Percentiles rank a stretch among this genome's conserved stretches.
These are phyloP conservation scores for Drosophila varians DNA, from an alignment of 1,140 invertebrate genomes.

Conservation along the genomic window DNA sequence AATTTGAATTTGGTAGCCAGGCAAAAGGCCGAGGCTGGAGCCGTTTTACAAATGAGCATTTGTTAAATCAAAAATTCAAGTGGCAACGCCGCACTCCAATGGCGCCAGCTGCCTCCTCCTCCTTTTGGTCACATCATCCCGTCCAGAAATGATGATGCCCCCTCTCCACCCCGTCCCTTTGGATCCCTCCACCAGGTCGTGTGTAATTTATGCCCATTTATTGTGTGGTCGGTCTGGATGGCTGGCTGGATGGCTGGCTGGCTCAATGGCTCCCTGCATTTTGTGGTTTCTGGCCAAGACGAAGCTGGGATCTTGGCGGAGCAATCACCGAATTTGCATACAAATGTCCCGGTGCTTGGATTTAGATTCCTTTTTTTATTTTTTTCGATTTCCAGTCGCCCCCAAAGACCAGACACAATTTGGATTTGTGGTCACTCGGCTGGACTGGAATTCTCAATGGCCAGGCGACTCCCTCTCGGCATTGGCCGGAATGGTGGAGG, in stretches of 20 bases:
- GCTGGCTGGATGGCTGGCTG: not conserved
- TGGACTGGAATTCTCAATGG: not conserved
- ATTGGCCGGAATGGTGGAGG: not conserved
- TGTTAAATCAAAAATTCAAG: conserved; percentile 82
- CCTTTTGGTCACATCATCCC: conserved; percentile 22
- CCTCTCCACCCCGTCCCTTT: not conserved
- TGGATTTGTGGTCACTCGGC: not conserved
- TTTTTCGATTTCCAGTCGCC: conserved; percentile 27
- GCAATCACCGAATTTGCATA: conserved; percentile 77
- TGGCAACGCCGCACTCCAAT: conserved; percentile 73
- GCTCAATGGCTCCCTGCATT: not conserved
- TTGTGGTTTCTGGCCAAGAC: conserved; percentile 1
- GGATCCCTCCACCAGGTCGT: conserved; percentile 68
- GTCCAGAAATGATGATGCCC: conserved; percentile 43
- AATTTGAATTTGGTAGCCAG: conserved; percentile 56
- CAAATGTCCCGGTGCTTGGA: conserved; percentile 50
- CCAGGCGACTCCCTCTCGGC: not conserved
- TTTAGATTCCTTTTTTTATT: conserved; percentile 34
- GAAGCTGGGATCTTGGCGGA: conserved; percentile 17
- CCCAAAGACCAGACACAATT: not conserved
- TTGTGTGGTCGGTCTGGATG: conserved; percentile 68
- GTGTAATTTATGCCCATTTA: conserved; percentile 81
- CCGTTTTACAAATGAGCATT: conserved; percentile 79
- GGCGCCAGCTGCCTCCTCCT: conserved; percentile 47
- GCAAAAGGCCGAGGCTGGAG: conserved; percentile 3